phyloP scores from a whole-genome alignment of 2,888 invertebrate species.

The Brenthis hecate region DNA sequence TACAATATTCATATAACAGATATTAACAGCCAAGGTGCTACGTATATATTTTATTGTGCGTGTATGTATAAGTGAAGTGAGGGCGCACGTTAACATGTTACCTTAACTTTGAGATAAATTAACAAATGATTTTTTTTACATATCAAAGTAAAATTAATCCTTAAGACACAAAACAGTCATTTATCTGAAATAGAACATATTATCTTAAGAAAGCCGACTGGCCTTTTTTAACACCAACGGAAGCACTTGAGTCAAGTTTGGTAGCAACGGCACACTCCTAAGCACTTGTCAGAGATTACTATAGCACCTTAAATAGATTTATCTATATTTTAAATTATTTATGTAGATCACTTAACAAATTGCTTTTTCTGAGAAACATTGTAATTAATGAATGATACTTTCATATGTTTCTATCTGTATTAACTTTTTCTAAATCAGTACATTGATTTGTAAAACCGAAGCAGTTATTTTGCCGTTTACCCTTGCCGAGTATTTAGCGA shows the following conservation, averaged over 20 bases:
- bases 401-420: too few relatives aligned
- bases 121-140: neutral
- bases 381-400: too few relatives aligned
- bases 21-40: too few relatives aligned
- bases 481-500: too few relatives aligned
- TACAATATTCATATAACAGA: too few relatives aligned
- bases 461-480: too few relatives aligned
- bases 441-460: too few relatives aligned
- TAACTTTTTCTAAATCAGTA: too few relatives aligned
- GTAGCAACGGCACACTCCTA: conserved; percentile 43
- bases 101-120: too few relatives aligned
- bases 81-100: too few relatives aligned
- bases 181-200: conserved; percentile 29
- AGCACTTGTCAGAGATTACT: conserved; percentile 66
- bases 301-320: conserved; percentile 74
- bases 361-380: neutral
- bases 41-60: too few relatives aligned
- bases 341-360: neutral
- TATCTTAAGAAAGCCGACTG: conserved; percentile 35
- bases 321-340: conserved; percentile 28
- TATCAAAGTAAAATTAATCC: conserved; percentile 7
- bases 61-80: too few relatives aligned
- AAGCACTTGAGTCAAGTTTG: conserved; percentile 62
- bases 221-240: conserved; percentile 56
- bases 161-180: conserved; percentile 19